These are phyloP conservation scores for Crotalus viridis DNA, from an alignment of 2,113 vertebrate species.

Conservation along the genomic window DNA sequence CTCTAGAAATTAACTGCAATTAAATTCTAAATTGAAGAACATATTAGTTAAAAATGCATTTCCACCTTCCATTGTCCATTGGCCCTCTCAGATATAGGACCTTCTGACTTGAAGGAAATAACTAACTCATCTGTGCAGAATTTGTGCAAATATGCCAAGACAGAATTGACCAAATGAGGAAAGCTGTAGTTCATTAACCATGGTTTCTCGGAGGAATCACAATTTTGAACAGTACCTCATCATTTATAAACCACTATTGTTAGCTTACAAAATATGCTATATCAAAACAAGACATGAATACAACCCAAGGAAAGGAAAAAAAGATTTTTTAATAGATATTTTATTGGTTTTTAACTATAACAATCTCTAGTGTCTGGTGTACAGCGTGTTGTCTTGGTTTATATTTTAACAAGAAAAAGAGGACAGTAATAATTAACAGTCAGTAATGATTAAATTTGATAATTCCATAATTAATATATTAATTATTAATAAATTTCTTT, in stretches of 20 bases:
- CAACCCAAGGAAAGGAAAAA: background rate
- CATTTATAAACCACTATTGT: background rate
- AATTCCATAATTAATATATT: too few species aligned
- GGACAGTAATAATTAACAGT: too few species aligned
- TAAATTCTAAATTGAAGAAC: background rate
- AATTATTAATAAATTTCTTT: too few species aligned
- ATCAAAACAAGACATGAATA: background rate
- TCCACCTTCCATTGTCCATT: background rate
- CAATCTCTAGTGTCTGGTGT: too few species aligned
- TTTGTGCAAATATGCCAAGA: background rate
- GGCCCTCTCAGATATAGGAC: background rate
- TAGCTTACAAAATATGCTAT: background rate
- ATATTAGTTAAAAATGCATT: background rate
- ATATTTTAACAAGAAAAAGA: too few species aligned
- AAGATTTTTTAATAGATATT: background rate
- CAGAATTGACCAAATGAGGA: background rate
- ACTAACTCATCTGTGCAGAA: background rate
- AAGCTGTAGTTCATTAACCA: background rate
- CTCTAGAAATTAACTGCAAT: background rate
- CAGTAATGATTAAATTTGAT: too few species aligned
- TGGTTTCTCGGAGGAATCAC: background rate
- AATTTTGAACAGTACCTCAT: background rate
- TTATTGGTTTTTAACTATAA: too few species aligned
- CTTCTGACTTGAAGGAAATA: background rate
- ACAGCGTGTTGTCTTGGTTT: too few species aligned